phyloP scores from a whole-genome alignment of 2,113 vertebrate species.

The Eidolon helvum region DNA sequence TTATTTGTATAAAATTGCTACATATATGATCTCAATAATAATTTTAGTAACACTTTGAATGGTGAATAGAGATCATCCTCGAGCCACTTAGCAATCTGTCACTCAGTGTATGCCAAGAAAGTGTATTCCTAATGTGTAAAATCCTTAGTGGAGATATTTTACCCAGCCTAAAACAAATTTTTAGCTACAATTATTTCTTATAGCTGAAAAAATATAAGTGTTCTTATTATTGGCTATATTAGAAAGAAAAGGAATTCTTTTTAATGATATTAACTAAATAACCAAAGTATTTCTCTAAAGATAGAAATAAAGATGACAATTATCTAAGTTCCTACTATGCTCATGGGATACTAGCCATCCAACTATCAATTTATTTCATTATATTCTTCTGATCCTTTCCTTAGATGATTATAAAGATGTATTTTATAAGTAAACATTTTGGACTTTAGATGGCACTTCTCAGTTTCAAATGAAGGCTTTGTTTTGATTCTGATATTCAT shows the following conservation, averaged over 20 bases:
- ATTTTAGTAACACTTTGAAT: background rate
- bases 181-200: background rate
- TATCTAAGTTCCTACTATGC: background rate
- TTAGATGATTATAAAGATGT: background rate
- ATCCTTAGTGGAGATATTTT: rapidly evolving
- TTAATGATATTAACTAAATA: rapidly evolving
- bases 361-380: background rate
- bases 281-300: background rate
- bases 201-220: background rate
- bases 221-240: background rate
- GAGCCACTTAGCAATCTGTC: background rate
- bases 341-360: background rate
- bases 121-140: rapidly evolving
- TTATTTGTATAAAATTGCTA: background rate
- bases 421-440: background rate
- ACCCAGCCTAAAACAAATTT: rapidly evolving
- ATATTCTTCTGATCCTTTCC: background rate
- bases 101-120: background rate
- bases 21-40: background rate
- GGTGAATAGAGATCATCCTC: rapidly evolving
- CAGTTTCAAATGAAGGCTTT: background rate
- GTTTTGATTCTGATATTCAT: slow-evolving; percentile 22
- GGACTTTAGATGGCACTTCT: background rate
- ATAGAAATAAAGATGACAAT: rapidly evolving
- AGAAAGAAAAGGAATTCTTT: background rate